Percentiles rank a stretch among this genome's conserved stretches.
phyloP scores from a whole-genome alignment of 2,113 vertebrate genomes.

The Pseudonaja textilis region DNA sequence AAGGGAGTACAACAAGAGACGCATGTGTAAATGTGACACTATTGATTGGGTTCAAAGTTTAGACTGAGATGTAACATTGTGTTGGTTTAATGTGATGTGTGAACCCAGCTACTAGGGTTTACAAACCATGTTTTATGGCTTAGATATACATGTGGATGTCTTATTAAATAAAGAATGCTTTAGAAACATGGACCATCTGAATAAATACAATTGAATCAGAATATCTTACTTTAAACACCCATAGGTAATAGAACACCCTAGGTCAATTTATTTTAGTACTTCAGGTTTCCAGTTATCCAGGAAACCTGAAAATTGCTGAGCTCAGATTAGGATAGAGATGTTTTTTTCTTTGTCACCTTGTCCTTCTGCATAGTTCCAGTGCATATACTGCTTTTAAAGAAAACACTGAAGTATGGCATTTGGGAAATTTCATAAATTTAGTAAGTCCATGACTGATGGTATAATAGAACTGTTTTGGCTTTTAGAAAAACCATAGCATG shows the following conservation, averaged over 20 bases:
- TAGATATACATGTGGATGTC: background rate
- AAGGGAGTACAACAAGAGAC: background rate
- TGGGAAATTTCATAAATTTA: slow-evolving; percentile 10
- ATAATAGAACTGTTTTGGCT: background rate
- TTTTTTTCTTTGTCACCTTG: background rate
- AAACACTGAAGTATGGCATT: background rate
- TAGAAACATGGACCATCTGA: background rate
- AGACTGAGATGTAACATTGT: background rate
- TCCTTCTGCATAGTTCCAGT: background rate
- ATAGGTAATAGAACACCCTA: background rate
- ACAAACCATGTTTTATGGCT: background rate
- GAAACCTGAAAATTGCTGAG: background rate
- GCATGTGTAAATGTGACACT: background rate
- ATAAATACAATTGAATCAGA: background rate
- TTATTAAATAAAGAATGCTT: background rate
- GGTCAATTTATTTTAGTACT: background rate
- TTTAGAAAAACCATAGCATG: slow-evolving; percentile 17
- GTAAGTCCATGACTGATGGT: slow-evolving; percentile 1
- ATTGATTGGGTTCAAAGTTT: background rate
- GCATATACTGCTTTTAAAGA: background rate
- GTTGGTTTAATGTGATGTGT: background rate
- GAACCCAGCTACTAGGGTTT: background rate
- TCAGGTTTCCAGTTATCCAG: background rate
- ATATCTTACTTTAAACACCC: background rate
- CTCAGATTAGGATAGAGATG: background rate